Percentiles rank a stretch among this genome's conserved stretches.
phyloP scores from a whole-genome alignment of 2,113 vertebrate species.

The Amphilophus citrinellus region DNA sequence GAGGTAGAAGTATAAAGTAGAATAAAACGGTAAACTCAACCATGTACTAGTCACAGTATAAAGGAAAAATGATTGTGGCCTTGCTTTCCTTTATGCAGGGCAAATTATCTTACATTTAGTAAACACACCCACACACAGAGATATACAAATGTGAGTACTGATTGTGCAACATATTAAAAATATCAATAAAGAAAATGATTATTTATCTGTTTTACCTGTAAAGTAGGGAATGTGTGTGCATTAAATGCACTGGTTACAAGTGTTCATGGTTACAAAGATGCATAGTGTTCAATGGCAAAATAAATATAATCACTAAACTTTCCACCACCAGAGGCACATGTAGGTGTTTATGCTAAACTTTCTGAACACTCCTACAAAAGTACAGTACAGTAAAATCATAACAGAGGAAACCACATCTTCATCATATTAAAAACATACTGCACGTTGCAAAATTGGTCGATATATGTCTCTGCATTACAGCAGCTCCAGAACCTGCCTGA shows the following conservation, averaged over 20 bases:
- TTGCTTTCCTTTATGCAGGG: too few species aligned
- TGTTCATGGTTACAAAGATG: background rate
- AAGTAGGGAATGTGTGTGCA: background rate
- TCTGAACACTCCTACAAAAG: background rate
- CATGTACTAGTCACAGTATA: background rate
- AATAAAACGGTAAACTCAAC: background rate
- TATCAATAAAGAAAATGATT: background rate
- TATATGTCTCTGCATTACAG: background rate
- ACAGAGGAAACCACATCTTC: background rate
- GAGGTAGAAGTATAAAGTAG: background rate
- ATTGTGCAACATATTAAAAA: background rate
- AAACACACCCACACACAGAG: background rate
- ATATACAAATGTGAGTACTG: background rate
- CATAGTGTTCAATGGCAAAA: background rate
- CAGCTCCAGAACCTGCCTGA: background rate
- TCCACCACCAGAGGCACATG: background rate
- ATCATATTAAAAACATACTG: background rate
- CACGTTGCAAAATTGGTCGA: background rate
- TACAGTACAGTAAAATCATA: background rate
- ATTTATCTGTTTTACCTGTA: background rate
- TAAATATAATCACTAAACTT: background rate
- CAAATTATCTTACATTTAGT: too few species aligned
- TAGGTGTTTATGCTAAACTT: conserved; percentile 17
- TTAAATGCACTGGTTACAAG: background rate
- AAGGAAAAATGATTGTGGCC: background rate